A percentile compares a stretch with the other conserved stretches of the same genome.
Conservation (phyloP, 2,888 invertebrate species). For the Portevinia maculata region DNA sequence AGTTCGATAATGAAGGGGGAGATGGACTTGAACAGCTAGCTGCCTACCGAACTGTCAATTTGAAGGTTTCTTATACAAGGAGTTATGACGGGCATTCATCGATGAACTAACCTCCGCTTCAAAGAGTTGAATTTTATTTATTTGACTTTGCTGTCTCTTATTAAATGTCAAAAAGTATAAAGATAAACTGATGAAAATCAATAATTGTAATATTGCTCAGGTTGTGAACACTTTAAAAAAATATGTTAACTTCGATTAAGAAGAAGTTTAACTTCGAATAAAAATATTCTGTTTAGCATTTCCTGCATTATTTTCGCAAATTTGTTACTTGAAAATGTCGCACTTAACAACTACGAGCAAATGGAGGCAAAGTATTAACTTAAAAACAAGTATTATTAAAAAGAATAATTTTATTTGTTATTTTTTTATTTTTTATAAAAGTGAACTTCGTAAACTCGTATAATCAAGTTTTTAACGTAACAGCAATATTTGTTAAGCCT, state of each 20-base stretch:
- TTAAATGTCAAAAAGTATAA: conserved; percentile 39
- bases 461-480: conserved; percentile 1
- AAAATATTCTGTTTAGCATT: conserved; percentile 69
- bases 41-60: conserved; percentile 26
- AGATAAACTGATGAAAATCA: conserved; percentile 53
- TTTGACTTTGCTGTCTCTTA: conserved; percentile 20
- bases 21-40: conserved; percentile 25
- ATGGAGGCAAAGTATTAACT: conserved; percentile 55
- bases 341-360: background rate
- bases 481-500: conserved; percentile 31
- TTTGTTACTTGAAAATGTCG: conserved; percentile 3
- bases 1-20: conserved; percentile 31
- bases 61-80: conserved; percentile 43
- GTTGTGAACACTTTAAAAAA: conserved; percentile 80
- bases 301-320: conserved; percentile 18
- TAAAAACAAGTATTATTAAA: conserved; percentile 23
- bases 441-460: background rate
- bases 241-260: conserved; percentile 69
- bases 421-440: conserved; percentile 4
- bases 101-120: background rate
- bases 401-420: conserved; percentile 19
- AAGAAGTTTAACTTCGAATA: conserved; percentile 68
- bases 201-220: conserved; percentile 79
- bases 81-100: conserved; percentile 2
- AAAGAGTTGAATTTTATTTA: conserved; percentile 15